These are phyloP conservation scores for Lamellibrachia luymesi DNA, from an alignment of 1,140 invertebrate genomes.

Conservation along the genomic window DNA sequence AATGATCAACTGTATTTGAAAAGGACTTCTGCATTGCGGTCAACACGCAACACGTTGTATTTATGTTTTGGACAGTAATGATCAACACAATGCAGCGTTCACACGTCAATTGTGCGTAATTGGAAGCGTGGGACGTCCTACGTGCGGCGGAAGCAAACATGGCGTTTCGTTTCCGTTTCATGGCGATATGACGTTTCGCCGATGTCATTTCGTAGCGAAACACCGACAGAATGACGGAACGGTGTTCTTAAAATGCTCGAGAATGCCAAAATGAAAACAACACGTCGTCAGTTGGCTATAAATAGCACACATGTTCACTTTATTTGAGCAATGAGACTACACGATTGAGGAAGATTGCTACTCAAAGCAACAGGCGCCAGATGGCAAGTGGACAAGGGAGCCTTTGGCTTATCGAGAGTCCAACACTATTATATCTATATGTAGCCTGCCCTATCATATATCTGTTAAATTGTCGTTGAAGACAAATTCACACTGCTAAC, in stretches of 20 bases:
- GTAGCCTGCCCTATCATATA: no score
- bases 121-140: neutral
- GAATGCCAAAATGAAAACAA: neutral
- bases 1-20: neutral
- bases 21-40: neutral
- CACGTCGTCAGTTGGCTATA: neutral
- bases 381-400: no score
- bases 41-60: neutral
- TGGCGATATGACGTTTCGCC: neutral
- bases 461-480: no score
- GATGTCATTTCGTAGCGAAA: neutral
- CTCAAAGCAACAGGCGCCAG: no score
- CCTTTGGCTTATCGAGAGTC: no score
- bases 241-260: neutral
- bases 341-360: no score
- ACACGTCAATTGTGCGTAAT: neutral
- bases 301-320: neutral
- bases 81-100: neutral
- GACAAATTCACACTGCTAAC: no score
- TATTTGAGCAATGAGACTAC: no score
- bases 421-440: no score
- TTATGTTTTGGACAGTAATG: neutral
- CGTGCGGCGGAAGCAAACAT: neutral
- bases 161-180: neutral
- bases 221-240: neutral